Evolutionary conservation across 2,888 invertebrate genomes (phyloP).

Genomic region (Tipula unca): DNA sequence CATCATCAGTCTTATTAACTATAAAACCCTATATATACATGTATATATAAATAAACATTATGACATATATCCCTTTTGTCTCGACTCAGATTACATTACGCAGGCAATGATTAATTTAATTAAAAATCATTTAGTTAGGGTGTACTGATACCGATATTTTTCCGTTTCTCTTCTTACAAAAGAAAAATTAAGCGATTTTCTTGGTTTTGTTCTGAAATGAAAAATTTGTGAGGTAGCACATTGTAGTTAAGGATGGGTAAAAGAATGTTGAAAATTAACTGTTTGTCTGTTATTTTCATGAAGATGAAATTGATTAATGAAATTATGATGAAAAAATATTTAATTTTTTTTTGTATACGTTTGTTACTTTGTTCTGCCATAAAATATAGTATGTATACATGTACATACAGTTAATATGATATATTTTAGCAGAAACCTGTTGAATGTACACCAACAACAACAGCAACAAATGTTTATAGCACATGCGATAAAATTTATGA

Average conservation of each 20-base stretch:
- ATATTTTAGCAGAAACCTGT: not conserved
- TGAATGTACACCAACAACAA: not conserved
- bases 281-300: not conserved
- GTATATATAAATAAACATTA: no score
- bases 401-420: no score
- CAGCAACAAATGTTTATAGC: not conserved
- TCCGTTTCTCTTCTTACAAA: not conserved
- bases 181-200: no score
- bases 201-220: no score
- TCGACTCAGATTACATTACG: not conserved
- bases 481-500: not conserved
- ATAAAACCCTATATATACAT: no score
- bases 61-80: not conserved
- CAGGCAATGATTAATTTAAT: not conserved
- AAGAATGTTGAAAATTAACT: not conserved
- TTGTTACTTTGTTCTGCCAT: not conserved
- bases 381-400: no score
- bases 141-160: no score
- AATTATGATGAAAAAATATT: not conserved
- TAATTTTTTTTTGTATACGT: not conserved
- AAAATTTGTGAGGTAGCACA: not conserved
- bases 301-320: not conserved
- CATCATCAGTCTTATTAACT: no score
- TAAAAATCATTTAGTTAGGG: not conserved
- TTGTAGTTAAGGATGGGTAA: not conserved